Evolutionary conservation across 37 sponge, comb jelly and placozoan genomes (phyloP).

Genomic region (Aphrocallistes beatrix): DNA sequence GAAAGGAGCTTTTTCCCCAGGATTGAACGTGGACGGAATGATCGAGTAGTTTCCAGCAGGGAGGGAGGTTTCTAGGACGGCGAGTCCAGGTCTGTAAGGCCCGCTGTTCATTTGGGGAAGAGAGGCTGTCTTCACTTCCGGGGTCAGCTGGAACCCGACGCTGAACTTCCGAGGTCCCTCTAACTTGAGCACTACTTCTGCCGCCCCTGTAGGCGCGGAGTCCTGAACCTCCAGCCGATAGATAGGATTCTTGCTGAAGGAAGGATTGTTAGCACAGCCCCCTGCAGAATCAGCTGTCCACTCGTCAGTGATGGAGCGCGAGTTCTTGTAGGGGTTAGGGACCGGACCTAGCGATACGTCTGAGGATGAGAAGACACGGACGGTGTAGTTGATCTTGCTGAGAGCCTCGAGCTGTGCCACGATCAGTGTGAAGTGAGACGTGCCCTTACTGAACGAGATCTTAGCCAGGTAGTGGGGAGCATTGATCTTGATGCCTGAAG

Average conservation of each 20-base stretch:
- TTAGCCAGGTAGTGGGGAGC: constrained; percentile 91
- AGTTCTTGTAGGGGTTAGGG: constrained; percentile 23
- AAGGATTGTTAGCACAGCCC: constrained; percentile 41
- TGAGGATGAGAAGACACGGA: constrained; percentile 39
- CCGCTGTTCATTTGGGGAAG: not conserved
- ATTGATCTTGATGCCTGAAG: constrained; percentile 83
- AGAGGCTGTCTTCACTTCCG: not conserved
- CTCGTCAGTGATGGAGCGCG: constrained; percentile 26
- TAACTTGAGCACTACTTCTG: not conserved
- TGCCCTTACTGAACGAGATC: constrained; percentile 47
- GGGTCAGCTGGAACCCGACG: constrained; percentile 26
- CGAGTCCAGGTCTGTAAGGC: constrained; percentile 10
- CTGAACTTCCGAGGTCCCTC: not conserved
- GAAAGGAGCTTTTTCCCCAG: constrained; percentile 33
- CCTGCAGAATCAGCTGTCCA: constrained; percentile 45
- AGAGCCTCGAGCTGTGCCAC: constrained; percentile 82
- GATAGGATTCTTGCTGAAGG: constrained; percentile 37
- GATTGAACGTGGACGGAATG: constrained; percentile 49
- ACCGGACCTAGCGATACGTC: constrained; percentile 19
- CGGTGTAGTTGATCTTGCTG: constrained; percentile 77
- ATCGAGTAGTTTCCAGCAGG: constrained; percentile 40
- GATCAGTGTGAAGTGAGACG: constrained; percentile 64
- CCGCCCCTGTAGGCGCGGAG: not conserved
- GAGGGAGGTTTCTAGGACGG: constrained; percentile 6
- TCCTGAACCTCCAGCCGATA: constrained; percentile 20